Evolutionary conservation across 2,113 vertebrate species (phyloP).

Genomic region (Tenrec ecaudatus): DNA sequence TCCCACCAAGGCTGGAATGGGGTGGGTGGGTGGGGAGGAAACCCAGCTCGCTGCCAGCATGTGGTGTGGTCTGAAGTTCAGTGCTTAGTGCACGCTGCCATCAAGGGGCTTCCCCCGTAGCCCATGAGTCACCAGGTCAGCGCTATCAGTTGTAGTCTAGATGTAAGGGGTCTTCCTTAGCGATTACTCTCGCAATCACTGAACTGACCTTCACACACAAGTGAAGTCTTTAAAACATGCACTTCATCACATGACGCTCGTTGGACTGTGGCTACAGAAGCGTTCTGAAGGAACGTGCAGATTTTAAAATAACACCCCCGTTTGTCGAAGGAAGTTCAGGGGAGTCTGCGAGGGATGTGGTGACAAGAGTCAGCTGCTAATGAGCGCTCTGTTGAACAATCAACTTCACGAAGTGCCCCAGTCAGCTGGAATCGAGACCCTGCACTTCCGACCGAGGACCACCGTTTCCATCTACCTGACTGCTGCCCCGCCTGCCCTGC

Average conservation of each 20-base stretch:
- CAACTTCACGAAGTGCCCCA: not conserved
- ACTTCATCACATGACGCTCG: not conserved
- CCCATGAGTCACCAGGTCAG: not conserved
- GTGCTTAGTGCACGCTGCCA: not conserved
- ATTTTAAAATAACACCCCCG: not conserved
- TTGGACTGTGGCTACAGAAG: not conserved
- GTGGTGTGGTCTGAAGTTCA: not conserved
- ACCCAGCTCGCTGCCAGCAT: not conserved
- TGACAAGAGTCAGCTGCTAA: not conserved
- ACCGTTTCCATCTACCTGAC: slow-evolving; percentile 81
- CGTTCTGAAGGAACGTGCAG: not conserved
- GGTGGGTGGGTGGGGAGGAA: not conserved
- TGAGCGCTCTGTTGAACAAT: not conserved
- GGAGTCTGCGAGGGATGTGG: not conserved
- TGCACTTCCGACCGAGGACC: not conserved
- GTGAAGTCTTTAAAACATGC: not conserved
- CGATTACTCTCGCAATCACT: not conserved
- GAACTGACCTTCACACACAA: not conserved
- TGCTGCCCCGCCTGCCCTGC: slow-evolving; percentile 83
- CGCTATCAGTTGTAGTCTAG: not conserved
- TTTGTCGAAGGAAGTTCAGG: not conserved
- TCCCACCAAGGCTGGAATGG: not conserved
- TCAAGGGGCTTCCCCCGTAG: not conserved
- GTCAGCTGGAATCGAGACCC: not conserved
- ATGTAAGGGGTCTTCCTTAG: not conserved